Evolutionary conservation across 2,888 invertebrate species (phyloP).

Genomic region (Pyrrhosoma nymphula): DNA sequence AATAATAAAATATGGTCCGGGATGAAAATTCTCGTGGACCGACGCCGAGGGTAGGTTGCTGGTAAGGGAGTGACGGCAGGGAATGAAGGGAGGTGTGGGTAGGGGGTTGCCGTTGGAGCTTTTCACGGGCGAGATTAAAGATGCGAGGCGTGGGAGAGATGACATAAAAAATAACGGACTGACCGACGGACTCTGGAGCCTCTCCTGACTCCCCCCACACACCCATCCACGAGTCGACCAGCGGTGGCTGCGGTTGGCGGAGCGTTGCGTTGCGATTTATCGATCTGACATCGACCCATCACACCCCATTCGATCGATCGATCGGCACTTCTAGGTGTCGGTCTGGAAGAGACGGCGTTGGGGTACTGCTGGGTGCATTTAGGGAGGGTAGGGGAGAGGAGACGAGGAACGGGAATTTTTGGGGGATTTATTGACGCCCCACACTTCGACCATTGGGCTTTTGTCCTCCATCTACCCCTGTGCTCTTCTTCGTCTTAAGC

Average conservation of each 20-base stretch:
- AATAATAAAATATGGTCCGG: neutral
- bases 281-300: neutral
- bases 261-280: neutral
- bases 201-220: neutral
- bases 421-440: too few species aligned
- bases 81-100: neutral
- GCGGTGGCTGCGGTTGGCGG: neutral
- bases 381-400: neutral
- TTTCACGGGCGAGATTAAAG: neutral
- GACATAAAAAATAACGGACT: neutral
- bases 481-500: too few species aligned
- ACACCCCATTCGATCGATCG: neutral
- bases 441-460: neutral
- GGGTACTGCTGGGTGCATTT: neutral
- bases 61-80: neutral
- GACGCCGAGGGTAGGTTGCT: neutral
- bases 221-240: neutral
- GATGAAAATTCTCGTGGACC: neutral
- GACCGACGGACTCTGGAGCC: neutral
- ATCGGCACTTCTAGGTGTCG: neutral
- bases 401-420: too few species aligned
- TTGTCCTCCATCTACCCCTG: neutral
- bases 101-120: neutral
- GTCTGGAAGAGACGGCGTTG: neutral
- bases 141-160: neutral